phyloP scores from a whole-genome alignment of 2,113 vertebrate genomes.

The Otis tarda region DNA sequence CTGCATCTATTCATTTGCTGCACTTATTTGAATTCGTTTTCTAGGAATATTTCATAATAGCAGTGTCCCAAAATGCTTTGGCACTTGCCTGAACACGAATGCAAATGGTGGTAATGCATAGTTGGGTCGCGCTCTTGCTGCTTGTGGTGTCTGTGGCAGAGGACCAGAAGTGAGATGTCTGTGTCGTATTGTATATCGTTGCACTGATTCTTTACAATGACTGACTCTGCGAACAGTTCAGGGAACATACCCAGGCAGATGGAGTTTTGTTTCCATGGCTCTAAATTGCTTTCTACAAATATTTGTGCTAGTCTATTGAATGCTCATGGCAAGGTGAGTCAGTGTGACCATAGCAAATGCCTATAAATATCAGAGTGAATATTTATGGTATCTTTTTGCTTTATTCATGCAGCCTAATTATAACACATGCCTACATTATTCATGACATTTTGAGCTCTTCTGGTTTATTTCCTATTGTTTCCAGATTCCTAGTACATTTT shows the following conservation, averaged over 20 bases:
- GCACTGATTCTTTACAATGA: not conserved
- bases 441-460: slow-evolving; percentile 5
- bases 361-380: not conserved
- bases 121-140: not conserved
- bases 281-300: slow-evolving; percentile 28
- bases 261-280: slow-evolving; percentile 30
- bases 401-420: not conserved
- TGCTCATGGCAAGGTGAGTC: slow-evolving; percentile 19
- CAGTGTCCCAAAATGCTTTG: not conserved
- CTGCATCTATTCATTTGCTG: not conserved
- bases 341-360: not conserved
- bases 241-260: not conserved
- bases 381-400: not conserved
- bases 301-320: slow-evolving; percentile 6
- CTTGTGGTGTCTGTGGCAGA: not conserved
- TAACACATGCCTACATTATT: not conserved
- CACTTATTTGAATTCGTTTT: not conserved
- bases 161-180: not conserved
- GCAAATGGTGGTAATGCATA: not conserved
- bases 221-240: not conserved
- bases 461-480: slow-evolving; percentile 33
- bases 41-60: not conserved
- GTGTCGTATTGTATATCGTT: not conserved
- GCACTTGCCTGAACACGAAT: not conserved
- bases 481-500: not conserved